phyloP scores from a whole-genome alignment of 2,888 invertebrate species.

The Drosophila aldrichi region DNA sequence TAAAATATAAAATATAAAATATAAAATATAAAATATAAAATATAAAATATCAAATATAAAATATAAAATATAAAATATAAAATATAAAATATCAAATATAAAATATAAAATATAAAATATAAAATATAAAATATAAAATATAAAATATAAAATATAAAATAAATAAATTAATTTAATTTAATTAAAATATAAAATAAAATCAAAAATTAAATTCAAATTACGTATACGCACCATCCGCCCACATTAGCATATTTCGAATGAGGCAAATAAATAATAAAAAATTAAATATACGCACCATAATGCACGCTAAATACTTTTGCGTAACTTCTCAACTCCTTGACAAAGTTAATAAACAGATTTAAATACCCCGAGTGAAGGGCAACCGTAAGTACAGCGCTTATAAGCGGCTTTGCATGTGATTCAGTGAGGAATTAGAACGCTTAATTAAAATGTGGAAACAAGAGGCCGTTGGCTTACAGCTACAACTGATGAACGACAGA shows the following conservation, averaged over 20 bases:
- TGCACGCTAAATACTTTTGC: neutral
- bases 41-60: no score
- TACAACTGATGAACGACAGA: neutral
- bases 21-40: no score
- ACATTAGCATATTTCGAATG: neutral
- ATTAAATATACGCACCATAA: neutral
- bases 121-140: neutral
- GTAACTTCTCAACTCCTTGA: neutral
- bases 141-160: no score
- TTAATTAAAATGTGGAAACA: slow-evolving; percentile 20
- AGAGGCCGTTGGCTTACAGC: slow-evolving; percentile 3
- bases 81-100: no score
- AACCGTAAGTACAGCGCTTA: neutral
- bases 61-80: no score
- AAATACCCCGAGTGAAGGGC: neutral
- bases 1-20: no score
- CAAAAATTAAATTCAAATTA: no score
- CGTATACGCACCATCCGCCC: neutral
- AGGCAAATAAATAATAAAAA: neutral
- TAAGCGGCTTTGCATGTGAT: slow-evolving; percentile 26
- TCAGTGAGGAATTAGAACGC: neutral
- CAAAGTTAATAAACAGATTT: neutral
- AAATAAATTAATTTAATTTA: no score
- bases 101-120: no score
- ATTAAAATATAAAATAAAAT: no score